Evolutionary conservation across 64 coral and sea anemone species (phyloP), one percentile per base, ranked within the genome.

Genomic region (Pocillopora damicornis): DNA sequence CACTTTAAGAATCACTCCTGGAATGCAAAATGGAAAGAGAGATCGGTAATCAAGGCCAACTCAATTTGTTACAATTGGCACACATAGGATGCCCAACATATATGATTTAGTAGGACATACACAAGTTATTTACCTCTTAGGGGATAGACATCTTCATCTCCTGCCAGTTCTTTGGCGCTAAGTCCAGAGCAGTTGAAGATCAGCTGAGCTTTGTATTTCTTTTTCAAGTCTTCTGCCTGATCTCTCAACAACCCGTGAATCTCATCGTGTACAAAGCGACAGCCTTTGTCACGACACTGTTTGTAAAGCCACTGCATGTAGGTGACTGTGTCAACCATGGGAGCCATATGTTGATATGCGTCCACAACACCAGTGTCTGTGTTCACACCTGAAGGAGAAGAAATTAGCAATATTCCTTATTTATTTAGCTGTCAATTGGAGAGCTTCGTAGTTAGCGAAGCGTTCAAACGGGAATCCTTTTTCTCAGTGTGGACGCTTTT

Each of bases 281-380:
- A 64, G 36, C 81, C 81, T 20, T 85, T 85, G 26, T 64, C 81
- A 62, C 61, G 23, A 65, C 62, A 68, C 85, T 87, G 85, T 87
- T 87, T 87, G 51, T 87, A 87, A 59, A 87, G 71, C 85, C 85
- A 87, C 85, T 87, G 85, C 85, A 87, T 87, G 71, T 87, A 87
- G 7, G 69, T 60, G 58, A 75, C 85, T 25, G 68, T 60, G 58
- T 88, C 86, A 88, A 88, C 75, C 86, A 88, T 88, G 17, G 86
- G 86, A 18, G 86, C 73, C 86, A 76, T 60, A 57, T 88, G 86
- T 37, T 36, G 74, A 74, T 88, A 88, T 10, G 86, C 86, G 37
- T 88, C 85, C 34, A 87, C 69, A 18, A 87, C 75, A 22, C 75
- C 75, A 13, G 37, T 77, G 75, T 77, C 75, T 77, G 75, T 77